Evolutionary conservation across 1,140 invertebrate species (phyloP), one percentile per base, ranked within the genome.

Genomic region (Tyrophagus putrescentiae): DNA sequence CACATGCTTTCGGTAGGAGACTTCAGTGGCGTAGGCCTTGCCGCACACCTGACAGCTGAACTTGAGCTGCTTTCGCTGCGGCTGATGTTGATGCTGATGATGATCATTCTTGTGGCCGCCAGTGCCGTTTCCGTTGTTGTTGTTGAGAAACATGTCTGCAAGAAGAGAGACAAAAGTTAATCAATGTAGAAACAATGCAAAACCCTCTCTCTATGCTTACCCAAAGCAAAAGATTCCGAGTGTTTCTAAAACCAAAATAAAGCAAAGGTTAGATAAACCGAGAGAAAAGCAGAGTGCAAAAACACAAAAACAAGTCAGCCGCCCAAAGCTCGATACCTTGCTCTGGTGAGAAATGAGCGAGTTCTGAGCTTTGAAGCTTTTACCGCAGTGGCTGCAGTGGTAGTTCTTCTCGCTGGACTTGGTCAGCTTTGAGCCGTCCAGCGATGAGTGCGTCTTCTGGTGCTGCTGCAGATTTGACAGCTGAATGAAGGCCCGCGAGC

Each of bases 401-500:
- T 34, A 56, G 5, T 25, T 44, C 28, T 62, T 62, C 7, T 57
- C 87, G 91, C 70, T 95, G 90, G 58, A 89, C 94, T 45, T 90
- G 89, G 71, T 95, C 94, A 39, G 89, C 87, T 70, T 95, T 54
- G 25, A n/a, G 18, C 18, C 18, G 91, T 60, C 90, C 88, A 74
- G 90, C 94, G 72, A 84, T 87, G 95, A 91, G 74, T 97, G 92
- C 75, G 94, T 96, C 62, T 91, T 78, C 64, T 96, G 80, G 72
- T 97, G 92, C 70, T 96, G 92, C 71, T 96, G 91, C 11, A 96
- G 81, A 75, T 96, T 97, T 31, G 90, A 94, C 67, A 96, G 79
- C 76, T 97, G 92, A 70, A 95, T 95, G 76, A 97, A 97, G 60
- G 90, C 27, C 89, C 89, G 74, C 92, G 96, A 69, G 94, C 89